A percentile compares a stretch with the other conserved stretches of the same genome.
phyloP scores from a whole-genome alignment of 2,888 invertebrate species.

The Meteorus cinctellus region DNA sequence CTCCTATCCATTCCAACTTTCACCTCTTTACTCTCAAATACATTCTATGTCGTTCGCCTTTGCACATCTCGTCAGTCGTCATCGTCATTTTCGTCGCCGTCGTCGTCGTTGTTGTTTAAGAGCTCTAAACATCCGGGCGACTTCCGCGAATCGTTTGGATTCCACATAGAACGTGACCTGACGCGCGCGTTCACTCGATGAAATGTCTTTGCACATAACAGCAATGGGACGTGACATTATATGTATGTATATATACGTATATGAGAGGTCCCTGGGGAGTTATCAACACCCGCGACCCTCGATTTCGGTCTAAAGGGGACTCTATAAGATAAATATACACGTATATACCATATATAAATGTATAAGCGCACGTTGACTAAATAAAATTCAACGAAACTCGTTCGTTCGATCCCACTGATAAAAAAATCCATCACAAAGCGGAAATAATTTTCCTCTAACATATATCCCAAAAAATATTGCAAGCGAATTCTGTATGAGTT shows the following conservation, averaged over 20 bases:
- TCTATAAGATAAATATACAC: neutral
- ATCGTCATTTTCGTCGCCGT: slow-evolving; percentile 23
- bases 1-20: no score
- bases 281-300: slow-evolving; percentile 29
- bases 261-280: slow-evolving; percentile 22
- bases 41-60: neutral
- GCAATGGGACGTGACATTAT: slow-evolving; percentile 5
- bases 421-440: slow-evolving; percentile 27
- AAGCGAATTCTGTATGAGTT: slow-evolving; percentile 15
- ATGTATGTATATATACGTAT: slow-evolving; percentile 18
- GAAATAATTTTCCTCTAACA: slow-evolving; percentile 22
- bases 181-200: slow-evolving; percentile 19
- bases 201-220: slow-evolving; percentile 24
- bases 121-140: slow-evolving; percentile 38
- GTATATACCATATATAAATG: neutral
- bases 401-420: neutral
- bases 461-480: slow-evolving; percentile 18
- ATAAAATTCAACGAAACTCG: slow-evolving; percentile 2
- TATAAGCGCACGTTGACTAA: neutral
- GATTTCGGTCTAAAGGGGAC: neutral
- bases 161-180: slow-evolving; percentile 24
- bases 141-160: slow-evolving; percentile 33
- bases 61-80: neutral
- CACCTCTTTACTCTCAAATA: slow-evolving; percentile 7
- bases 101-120: slow-evolving; percentile 32